Conservation (phyloP, 2,888 invertebrate species). For the Drosophila anomalata region DNA sequence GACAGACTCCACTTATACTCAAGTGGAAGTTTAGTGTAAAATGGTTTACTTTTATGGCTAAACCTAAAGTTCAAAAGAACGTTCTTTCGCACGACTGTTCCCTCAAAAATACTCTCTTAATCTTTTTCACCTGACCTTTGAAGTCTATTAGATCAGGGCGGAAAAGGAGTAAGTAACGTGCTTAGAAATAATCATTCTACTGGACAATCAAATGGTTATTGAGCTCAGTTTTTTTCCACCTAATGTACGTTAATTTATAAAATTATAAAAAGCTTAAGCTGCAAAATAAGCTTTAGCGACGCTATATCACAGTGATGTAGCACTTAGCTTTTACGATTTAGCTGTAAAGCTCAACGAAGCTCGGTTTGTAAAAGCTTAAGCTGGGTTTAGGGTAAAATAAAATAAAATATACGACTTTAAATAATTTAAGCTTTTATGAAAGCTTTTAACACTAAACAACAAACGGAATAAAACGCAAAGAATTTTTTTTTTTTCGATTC, state of each 20-base stretch:
- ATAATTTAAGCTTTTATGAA: neutral
- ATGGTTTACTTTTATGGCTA: conserved; percentile 14
- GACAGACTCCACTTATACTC: conserved; percentile 5
- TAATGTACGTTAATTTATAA: conserved; percentile 1
- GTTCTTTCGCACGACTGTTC: neutral
- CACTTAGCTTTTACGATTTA: neutral
- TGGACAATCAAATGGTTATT: conserved; percentile 29
- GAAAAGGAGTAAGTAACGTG: conserved; percentile 1
- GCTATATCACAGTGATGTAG: conserved; percentile 5
- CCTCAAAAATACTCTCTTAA: neutral
- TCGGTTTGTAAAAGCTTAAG: conserved; percentile 1
- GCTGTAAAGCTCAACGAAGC: conserved; percentile 11
- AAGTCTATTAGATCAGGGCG: conserved; percentile 49
- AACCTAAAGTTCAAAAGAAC: conserved; percentile 25
- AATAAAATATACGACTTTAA: neutral
- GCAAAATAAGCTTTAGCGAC: neutral
- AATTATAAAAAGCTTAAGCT: conserved; percentile 1
- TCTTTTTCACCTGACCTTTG: conserved; percentile 61
- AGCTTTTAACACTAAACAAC: conserved; percentile 25
- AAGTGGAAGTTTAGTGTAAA: conserved; percentile 24
- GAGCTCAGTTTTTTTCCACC: conserved; percentile 18
- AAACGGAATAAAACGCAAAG: neutral
- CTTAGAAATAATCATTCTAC: conserved; percentile 15
- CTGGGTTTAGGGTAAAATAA: conserved; percentile 7
- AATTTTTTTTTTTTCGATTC: neutral